Conservation (phyloP, 1,140 invertebrate species). For the Megalopta genalis region DNA sequence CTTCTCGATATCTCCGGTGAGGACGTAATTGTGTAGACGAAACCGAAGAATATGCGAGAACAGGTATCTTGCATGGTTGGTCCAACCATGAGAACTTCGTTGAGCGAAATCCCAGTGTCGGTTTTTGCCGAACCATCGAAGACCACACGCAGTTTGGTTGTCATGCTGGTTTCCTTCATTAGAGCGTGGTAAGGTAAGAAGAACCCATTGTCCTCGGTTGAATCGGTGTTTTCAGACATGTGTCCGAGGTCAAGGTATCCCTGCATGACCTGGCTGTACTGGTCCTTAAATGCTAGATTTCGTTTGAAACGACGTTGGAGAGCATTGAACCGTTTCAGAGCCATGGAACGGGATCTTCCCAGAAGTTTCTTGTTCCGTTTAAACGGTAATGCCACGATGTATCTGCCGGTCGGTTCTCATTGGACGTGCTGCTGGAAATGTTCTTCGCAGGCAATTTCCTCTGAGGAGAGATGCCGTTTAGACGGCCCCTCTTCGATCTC, state of each 20-base stretch:
- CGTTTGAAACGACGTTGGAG: neutral
- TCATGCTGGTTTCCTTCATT: neutral
- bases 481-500: neutral
- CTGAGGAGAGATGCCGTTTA: rapidly evolving
- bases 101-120: neutral
- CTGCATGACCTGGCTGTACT: neutral
- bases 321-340: neutral
- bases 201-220: neutral
- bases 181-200: neutral
- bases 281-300: neutral
- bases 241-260: constrained; percentile 3
- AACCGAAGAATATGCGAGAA: neutral
- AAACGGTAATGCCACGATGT: neutral
- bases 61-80: neutral
- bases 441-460: neutral
- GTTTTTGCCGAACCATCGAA: neutral
- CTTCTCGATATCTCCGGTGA: constrained; percentile 8
- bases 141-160: neutral
- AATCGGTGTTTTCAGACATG: neutral
- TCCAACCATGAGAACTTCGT: neutral
- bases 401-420: neutral
- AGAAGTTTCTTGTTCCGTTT: rapidly evolving
- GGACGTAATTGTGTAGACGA: neutral
- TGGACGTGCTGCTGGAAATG: neutral
- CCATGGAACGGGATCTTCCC: neutral